Evolutionary conservation across 2,888 invertebrate species (phyloP).

Genomic region (Biston stratarius): DNA sequence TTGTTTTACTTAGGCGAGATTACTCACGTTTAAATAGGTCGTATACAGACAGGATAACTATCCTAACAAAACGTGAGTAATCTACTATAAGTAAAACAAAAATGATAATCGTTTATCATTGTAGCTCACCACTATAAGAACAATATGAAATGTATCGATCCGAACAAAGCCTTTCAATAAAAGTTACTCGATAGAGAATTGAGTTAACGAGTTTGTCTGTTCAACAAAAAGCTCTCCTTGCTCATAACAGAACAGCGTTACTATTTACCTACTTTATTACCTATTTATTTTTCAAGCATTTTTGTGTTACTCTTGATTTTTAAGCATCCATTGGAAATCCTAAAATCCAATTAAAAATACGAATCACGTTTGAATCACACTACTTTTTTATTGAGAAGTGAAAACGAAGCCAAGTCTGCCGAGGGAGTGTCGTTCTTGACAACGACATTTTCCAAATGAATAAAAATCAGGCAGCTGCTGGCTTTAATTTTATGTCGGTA

Average conservation of each 20-base stretch:
- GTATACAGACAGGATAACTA: too few species aligned
- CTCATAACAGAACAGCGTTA: not conserved
- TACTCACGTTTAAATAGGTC: too few species aligned
- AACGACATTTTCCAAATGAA: not conserved
- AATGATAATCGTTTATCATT: too few species aligned
- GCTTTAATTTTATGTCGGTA: not conserved
- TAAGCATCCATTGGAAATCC: not conserved
- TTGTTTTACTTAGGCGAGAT: too few species aligned
- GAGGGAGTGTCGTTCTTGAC: not conserved
- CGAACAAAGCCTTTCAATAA: not conserved
- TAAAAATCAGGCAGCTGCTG: not conserved
- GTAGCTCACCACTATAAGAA: not conserved
- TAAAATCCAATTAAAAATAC: not conserved
- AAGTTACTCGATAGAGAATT: slow-evolving; percentile 2
- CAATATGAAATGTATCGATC: not conserved
- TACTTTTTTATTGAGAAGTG: not conserved
- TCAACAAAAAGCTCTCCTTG: not conserved
- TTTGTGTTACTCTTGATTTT: too few species aligned
- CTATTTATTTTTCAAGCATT: too few species aligned
- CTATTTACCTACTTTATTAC: not conserved
- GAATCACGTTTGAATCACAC: too few species aligned
- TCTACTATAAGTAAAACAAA: too few species aligned
- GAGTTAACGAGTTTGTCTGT: slow-evolving; percentile 3
- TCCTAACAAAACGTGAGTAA: too few species aligned
- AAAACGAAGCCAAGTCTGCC: not conserved